These are phyloP conservation scores for Hipposideros armiger DNA, from an alignment of 2,113 vertebrate species.

Conservation along the genomic window DNA sequence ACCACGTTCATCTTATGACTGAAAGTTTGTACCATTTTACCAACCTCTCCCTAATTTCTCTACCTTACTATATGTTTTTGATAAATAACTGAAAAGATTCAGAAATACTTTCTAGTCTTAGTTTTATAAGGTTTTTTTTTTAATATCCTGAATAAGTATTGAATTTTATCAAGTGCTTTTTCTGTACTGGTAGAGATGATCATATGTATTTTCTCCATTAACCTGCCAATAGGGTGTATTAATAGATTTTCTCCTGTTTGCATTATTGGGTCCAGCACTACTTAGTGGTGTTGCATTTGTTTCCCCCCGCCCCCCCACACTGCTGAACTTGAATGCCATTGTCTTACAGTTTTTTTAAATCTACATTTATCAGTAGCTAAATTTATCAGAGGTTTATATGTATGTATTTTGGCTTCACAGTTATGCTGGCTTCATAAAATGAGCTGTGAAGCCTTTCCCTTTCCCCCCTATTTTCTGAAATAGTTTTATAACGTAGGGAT, in stretches of 20 bases:
- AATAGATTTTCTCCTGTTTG: background rate
- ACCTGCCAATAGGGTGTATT: background rate
- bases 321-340: background rate
- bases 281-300: background rate
- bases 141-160: background rate
- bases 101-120: constrained; percentile 50
- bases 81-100: constrained; percentile 1
- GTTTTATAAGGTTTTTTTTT: background rate
- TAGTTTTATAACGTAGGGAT: background rate
- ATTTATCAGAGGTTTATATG: background rate
- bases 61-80: background rate
- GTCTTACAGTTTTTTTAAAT: background rate
- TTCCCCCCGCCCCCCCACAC: background rate
- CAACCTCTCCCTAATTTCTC: background rate
- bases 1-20: background rate
- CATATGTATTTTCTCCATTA: background rate
- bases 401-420: background rate
- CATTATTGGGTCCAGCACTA: background rate
- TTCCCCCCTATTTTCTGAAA: background rate
- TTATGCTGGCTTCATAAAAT: background rate
- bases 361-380: background rate
- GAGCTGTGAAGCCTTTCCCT: background rate
- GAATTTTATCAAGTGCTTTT: background rate
- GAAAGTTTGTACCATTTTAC: background rate
- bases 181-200: background rate